Evolutionary conservation across 2,797 vertebrate genomes (phyloP), one percentile per base, ranked within the genome.

Genomic region (Pseudocheirus occidentalis): DNA sequence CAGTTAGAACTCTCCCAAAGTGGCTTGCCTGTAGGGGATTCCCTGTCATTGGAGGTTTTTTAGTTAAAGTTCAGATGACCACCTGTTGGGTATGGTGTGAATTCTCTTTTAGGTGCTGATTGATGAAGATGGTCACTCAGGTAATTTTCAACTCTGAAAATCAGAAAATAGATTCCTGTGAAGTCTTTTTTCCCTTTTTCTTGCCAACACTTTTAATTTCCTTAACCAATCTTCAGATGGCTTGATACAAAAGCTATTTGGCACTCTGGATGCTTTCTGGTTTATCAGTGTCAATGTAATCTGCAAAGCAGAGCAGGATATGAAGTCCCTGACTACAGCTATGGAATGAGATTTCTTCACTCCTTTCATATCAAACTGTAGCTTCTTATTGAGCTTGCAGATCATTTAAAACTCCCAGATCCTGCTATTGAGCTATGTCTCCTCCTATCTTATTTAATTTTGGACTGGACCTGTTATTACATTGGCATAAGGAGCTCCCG

Each of bases 31-130:
- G 5, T 24, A 91, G 4, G 62, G 55, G 90, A 6, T 55, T 92
- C 93, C 89, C 95, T 28, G 50, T 16, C 1, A 11, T n/a, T 59
- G 7, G 34, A 53, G 46, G 62, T 91, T 93, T n/a, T 59, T 95
- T 91, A 66, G 92, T 50, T 7, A 93, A n/a, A 96, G n/a, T 81
- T 18, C n/a, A 81, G 18, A 81, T 21, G 66, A 40, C n/a, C n/a
- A 46, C 18, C 57, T 58, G 13, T 94, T 53, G 90, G 27, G 5
- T 18, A 52, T 93, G 46, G 50, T 16, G 29, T 58, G 21, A 58
- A 90, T 55, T 94, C 55, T 34, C 31, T 53, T 1, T n/a, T 94
- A 50, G 81, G 24, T 16, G 50, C 21, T 16, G 11, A 92, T 7
- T 92, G 1, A 4, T 53, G 31, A 14, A 96, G 87, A 66, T 53